phyloP scores from a whole-genome alignment of 2,797 vertebrate genomes.

The Spondyliosoma cantharus region DNA sequence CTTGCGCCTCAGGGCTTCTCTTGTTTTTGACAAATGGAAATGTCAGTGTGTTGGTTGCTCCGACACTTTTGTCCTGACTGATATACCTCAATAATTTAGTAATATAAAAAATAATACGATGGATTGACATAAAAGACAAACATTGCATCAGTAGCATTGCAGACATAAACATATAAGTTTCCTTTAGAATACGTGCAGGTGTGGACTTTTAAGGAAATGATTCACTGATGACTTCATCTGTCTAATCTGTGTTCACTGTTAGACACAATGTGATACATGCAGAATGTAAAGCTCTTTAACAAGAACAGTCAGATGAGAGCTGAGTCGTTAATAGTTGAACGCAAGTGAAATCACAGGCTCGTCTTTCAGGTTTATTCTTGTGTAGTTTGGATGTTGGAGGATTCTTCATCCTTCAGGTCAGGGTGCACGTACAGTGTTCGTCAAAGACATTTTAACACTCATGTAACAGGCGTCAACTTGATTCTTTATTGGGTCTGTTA shows the following conservation, averaged over 20 bases:
- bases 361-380: background rate
- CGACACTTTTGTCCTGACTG: too few relatives aligned
- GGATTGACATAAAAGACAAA: background rate
- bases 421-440: background rate
- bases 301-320: slow-evolving; percentile 2
- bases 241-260: slow-evolving; percentile 32
- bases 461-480: background rate
- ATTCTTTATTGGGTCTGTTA: background rate
- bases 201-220: too few relatives aligned
- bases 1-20: too few relatives aligned
- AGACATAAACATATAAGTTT: background rate
- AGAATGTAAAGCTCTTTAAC: background rate
- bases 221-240: slow-evolving; percentile 18
- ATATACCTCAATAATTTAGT: too few relatives aligned
- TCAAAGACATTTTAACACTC: background rate
- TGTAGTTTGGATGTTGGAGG: background rate
- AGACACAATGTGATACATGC: slow-evolving; percentile 22
- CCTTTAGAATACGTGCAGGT: too few relatives aligned
- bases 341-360: background rate
- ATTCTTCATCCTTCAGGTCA: background rate
- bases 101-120: too few relatives aligned
- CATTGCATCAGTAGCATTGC: background rate
- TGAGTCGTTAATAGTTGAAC: background rate
- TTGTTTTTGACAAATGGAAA: too few relatives aligned
- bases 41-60: too few relatives aligned